Conservation (phyloP, 2,888 invertebrate species). For the Brachypalpus laphriformis region DNA sequence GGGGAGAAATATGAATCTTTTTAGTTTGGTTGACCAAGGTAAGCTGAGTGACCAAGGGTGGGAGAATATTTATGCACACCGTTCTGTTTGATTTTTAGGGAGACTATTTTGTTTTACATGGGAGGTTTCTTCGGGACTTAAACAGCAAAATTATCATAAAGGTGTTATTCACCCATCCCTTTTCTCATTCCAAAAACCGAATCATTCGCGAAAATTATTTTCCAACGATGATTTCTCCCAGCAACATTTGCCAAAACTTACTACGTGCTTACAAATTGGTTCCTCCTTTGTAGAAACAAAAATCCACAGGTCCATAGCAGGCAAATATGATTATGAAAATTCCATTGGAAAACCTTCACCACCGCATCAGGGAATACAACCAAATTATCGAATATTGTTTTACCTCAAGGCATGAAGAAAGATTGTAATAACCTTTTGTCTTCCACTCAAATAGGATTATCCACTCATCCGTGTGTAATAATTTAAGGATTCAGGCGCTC, state of each 20-base stretch:
- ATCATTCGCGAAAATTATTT: too few relatives aligned
- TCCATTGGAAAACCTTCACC: conserved; percentile 29
- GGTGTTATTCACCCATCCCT: neutral
- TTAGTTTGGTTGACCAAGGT: conserved; percentile 43
- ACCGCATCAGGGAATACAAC: conserved; percentile 29
- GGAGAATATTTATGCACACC: neutral
- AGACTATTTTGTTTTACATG: neutral
- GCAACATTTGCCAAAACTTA: too few relatives aligned
- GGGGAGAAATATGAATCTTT: conserved; percentile 1
- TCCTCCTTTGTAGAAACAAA: neutral
- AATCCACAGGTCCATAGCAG: conserved; percentile 62
- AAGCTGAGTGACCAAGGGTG: neutral
- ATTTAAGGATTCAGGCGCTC: conserved; percentile 58
- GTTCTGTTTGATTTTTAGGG: neutral
- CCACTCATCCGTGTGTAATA: conserved; percentile 73
- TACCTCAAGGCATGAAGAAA: conserved; percentile 61
- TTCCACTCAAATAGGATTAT: conserved; percentile 72
- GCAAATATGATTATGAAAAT: conserved; percentile 64
- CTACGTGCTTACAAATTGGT: too few relatives aligned
- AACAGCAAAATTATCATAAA: neutral
- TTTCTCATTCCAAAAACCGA: too few relatives aligned
- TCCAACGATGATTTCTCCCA: too few relatives aligned
- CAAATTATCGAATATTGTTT: conserved; percentile 72
- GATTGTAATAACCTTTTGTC: conserved; percentile 73
- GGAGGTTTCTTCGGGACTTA: too few relatives aligned